Conservation (phyloP, 2,113 vertebrate species). For the Calyptomena viridis region DNA sequence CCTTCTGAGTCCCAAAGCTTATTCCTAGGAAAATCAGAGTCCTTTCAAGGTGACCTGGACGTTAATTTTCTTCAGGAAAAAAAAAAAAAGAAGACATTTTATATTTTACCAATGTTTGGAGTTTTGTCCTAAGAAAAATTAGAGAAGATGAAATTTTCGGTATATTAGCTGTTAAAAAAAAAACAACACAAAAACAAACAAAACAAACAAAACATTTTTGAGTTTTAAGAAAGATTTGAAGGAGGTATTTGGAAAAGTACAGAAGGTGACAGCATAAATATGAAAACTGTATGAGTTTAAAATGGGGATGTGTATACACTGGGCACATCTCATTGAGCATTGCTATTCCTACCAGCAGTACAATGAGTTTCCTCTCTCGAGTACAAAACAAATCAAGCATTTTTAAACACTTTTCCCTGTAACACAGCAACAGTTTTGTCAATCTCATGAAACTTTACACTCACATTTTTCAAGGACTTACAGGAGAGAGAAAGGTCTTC, state of each 20-base stretch:
- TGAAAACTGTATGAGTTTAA: not conserved
- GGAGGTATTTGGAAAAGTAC: not conserved
- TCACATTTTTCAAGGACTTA: not conserved
- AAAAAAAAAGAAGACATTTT: not conserved
- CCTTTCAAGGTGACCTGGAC: not conserved
- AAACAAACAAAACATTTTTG: not conserved
- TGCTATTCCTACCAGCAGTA: not conserved
- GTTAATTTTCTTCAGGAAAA: not conserved
- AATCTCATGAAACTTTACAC: not conserved
- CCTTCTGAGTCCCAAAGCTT: not conserved
- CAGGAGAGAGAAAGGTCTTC: not conserved
- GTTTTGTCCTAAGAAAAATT: not conserved
- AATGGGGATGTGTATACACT: not conserved
- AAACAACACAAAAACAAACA: not conserved
- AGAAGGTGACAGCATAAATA: not conserved
- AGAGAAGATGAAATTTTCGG: not conserved
- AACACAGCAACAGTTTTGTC: not conserved
- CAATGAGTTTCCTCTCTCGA: not conserved
- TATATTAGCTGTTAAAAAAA: not conserved
- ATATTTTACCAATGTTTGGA: not conserved
- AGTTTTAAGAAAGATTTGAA: not conserved
- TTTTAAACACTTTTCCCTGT: not conserved
- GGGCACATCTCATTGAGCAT: not conserved
- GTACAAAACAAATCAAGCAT: not conserved
- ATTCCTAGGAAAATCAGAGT: not conserved